Conservation (phyloP, 1,140 invertebrate genomes). For the Dysdera silvatica region DNA sequence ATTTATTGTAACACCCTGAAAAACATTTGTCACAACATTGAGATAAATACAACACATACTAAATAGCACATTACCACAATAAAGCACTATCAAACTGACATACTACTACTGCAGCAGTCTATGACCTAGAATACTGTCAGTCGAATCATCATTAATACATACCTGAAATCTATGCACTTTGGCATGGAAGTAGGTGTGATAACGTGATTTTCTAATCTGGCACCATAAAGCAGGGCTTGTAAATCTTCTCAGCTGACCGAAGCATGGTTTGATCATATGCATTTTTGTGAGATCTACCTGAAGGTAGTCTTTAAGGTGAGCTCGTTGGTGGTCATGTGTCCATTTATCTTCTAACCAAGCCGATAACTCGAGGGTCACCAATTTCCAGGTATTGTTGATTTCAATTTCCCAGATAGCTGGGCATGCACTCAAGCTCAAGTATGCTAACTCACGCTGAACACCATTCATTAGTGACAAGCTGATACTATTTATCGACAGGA, state of each 20-base stretch:
- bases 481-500: slow-evolving; percentile 60
- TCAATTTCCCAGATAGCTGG: slow-evolving; percentile 72
- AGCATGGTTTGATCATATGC: slow-evolving; percentile 80
- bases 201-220: slow-evolving; percentile 60
- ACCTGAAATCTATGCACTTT: slow-evolving; percentile 61
- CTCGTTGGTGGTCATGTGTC: slow-evolving; percentile 56
- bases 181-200: slow-evolving; percentile 58
- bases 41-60: too few species aligned
- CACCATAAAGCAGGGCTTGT: slow-evolving; percentile 68
- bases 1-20: too few species aligned
- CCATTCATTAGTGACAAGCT: slow-evolving; percentile 56
- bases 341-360: slow-evolving; percentile 75
- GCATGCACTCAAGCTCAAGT: slow-evolving; percentile 57
- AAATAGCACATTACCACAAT: too few species aligned
- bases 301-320: slow-evolving; percentile 62
- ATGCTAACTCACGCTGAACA: slow-evolving; percentile 52
- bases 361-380: slow-evolving; percentile 62
- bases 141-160: background rate
- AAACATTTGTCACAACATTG: too few species aligned
- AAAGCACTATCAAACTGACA: too few species aligned
- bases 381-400: slow-evolving; percentile 67
- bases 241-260: slow-evolving; percentile 62
- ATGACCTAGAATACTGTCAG: too few species aligned
- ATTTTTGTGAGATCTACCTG: slow-evolving; percentile 73
- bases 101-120: too few species aligned